Percentiles rank a stretch among this genome's conserved stretches.
phyloP scores from a whole-genome alignment of 1,140 invertebrate genomes.

The Phymorhynchus buccinoides region DNA sequence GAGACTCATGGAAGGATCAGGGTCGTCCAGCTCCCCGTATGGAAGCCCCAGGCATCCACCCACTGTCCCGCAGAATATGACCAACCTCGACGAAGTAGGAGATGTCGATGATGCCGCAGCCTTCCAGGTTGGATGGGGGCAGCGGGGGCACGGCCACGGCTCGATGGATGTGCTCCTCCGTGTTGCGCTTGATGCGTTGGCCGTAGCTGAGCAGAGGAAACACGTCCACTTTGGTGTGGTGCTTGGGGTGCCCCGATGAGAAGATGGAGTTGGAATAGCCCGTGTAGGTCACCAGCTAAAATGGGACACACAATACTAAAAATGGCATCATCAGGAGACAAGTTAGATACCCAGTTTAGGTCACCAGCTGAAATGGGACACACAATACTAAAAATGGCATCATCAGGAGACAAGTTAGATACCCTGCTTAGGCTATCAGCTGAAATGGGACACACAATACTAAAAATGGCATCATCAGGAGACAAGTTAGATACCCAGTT shows the following conservation, averaged over 20 bases:
- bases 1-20: too few relatives aligned
- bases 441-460: too few relatives aligned
- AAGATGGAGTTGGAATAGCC: slow-evolving; percentile 61
- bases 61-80: too few relatives aligned
- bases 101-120: slow-evolving; percentile 94
- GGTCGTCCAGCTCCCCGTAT: too few relatives aligned
- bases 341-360: neutral
- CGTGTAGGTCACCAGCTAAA: slow-evolving; percentile 61
- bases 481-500: too few relatives aligned
- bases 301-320: neutral
- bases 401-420: neutral
- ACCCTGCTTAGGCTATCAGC: too few relatives aligned
- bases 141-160: slow-evolving; percentile 84
- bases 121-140: slow-evolving; percentile 94
- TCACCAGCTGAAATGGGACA: neutral
- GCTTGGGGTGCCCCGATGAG: slow-evolving; percentile 63
- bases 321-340: neutral
- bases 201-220: slow-evolving; percentile 46
- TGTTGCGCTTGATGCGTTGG: slow-evolving; percentile 43
- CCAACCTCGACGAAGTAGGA: slow-evolving; percentile 96
- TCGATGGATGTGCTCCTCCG: slow-evolving; percentile 49
- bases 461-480: too few relatives aligned
- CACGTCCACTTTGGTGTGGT: slow-evolving; percentile 56
- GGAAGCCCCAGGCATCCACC: too few relatives aligned
- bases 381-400: neutral